Evolutionary conservation across 2,888 invertebrate genomes (phyloP), one percentile per base, ranked within the genome.

Genomic region (Lathronympha strigana): DNA sequence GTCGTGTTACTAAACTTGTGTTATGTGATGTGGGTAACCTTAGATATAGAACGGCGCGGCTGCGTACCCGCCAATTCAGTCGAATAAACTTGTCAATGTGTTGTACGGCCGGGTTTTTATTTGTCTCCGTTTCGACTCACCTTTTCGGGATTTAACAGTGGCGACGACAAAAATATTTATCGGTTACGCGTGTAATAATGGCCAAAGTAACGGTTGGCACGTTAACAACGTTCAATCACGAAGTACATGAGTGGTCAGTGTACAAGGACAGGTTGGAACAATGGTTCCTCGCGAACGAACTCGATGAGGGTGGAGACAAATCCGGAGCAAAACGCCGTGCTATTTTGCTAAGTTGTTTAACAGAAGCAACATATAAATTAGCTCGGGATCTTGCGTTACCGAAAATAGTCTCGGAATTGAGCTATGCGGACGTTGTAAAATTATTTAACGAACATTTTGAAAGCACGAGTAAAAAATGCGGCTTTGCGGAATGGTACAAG

Each of bases 401-500:
- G n/a, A n/a, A 13, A 9, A 21, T n/a, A 13, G 53, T 54, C 1
- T n/a, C 21, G n/a, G 21, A 11, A 13, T 13, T 23, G 21, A 38
- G 21, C 38, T 66, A 57, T 23, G 55, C 25, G 1, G 61, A 31
- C 15, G 62, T 67, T 3, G 13, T 58, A 4, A 33, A 15, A 25
- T 38, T 58, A 8, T 45, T 67, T 0, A 57, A 67, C 15, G 51
- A 21, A 11, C 66, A 66, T 43, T 55, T 66, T 15, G 17, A 43
- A 28, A 25, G 40, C 0, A 43, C 28, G 9, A n/a, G n/a, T n/a
- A n/a, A n/a, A 25, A 53, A 31, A 4, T 57, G 61, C 23, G 61
- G 55, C 0, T 61, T 62, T n/a, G 62, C 61, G 0, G 67, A 67
- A 47, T n/a, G 61, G 15, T 45, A 19, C 28, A 49, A 31, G n/a